Base-by-base conservation (phyloP, 2,888 invertebrate species). In the Drosophila borealis region DNA sequence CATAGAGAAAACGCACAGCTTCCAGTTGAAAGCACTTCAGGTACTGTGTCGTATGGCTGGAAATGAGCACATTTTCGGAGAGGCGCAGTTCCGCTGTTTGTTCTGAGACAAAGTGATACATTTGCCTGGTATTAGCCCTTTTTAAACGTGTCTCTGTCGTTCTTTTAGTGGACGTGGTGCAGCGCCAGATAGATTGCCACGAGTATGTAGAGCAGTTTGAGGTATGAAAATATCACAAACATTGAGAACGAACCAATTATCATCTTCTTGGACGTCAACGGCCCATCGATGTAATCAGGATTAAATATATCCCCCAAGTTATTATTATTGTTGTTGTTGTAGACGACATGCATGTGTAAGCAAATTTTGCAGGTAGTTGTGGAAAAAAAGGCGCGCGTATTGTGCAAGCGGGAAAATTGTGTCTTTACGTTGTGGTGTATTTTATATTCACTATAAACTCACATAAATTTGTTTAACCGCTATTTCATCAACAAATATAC, bases 151-250 rank as follows among this genome's bases (percentile, higher is more conserved):
- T 3, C 34, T 29, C 13, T 25, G 11, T 45, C 0, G n/a, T 50
- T 39, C 13, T 39, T 50, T 57, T 61, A 67, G 39, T 73, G 68
- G 4, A 66, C 71, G 80, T 80, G 79, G 65, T 90, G 89, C 50
- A 92, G 78, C 14, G 91, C 88, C 73, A 92, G 73, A 63, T 91
- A 92, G 51, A 92, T 87, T 67, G 89, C 90, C 68, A 92, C 81
- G 74, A 92, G 84, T 71, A 92, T 89, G 61, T 92, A 92, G 17
- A 92, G 78, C 21, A 91, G 42, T 66, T 92, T 91, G 9, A 92
- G 78, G 66, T 92, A 92, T 50, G 89, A 91, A 77, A 92, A 92
- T 75, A 92, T 87, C 5, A 92, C 81, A 78, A 92, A 92, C 91
- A 92, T 91, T 59, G 90, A 91, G 65, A 91, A 91, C 13, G 92